Conservation (phyloP, 2,113 vertebrate genomes). For the Mormyrus iriodes region DNA sequence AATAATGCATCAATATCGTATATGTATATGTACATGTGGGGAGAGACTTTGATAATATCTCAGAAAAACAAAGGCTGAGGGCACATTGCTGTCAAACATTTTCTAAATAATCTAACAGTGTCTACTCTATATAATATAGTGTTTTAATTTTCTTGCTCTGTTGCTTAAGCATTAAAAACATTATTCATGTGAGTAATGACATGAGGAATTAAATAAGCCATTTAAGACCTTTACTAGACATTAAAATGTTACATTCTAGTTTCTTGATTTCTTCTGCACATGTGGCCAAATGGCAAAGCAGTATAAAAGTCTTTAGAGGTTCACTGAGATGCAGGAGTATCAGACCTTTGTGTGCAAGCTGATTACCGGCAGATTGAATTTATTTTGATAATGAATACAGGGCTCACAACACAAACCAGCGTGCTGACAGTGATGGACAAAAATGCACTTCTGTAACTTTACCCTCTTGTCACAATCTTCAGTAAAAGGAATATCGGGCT, state of each 20-base stretch:
- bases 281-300: background rate
- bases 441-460: background rate
- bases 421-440: conserved; percentile 12
- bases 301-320: background rate
- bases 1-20: background rate
- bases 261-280: background rate
- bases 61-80: background rate
- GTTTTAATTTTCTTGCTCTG: background rate
- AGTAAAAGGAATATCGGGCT: background rate
- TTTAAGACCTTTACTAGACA: background rate
- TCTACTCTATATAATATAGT: background rate
- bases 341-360: background rate
- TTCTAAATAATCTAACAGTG: background rate
- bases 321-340: background rate
- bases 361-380: conserved; percentile 19
- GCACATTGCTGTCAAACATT: background rate
- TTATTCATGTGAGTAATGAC: background rate
- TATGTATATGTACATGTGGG: background rate
- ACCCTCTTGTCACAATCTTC: conserved; percentile 1
- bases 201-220: background rate
- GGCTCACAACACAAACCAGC: background rate
- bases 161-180: background rate
- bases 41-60: background rate
- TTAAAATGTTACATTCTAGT: background rate
- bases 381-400: conserved; percentile 6